Evolutionary conservation across 2,113 vertebrate species (phyloP).

Genomic region (Oncorhynchus masou): DNA sequence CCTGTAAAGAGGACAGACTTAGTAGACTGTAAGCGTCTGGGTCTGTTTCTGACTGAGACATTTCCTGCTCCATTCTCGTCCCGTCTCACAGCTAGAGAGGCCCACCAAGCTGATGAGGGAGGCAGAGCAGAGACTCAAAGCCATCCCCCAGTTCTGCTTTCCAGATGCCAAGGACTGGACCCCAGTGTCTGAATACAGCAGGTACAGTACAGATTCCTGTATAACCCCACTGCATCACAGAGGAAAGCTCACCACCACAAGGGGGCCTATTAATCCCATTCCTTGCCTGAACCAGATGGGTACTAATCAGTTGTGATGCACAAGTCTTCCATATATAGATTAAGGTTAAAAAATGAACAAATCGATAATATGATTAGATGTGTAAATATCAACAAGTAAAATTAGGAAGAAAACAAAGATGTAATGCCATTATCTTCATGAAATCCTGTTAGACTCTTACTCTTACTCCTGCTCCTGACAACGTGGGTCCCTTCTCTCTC

Average conservation of each 20-base stretch:
- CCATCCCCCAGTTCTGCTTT: slow-evolving; percentile 98
- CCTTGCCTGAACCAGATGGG: too few species aligned
- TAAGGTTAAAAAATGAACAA: too few species aligned
- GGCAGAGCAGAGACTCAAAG: slow-evolving; percentile 95
- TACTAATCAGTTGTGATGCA: too few species aligned
- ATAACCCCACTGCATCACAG: neutral
- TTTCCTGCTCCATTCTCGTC: neutral
- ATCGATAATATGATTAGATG: neutral
- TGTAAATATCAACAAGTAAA: neutral
- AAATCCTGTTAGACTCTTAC: neutral
- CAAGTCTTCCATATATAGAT: too few species aligned
- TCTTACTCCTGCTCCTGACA: neutral
- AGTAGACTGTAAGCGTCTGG: slow-evolving; percentile 19
- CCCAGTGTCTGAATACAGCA: slow-evolving; percentile 90
- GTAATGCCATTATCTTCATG: neutral
- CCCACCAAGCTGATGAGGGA: slow-evolving; percentile 97
- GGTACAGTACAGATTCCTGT: slow-evolving; percentile 67
- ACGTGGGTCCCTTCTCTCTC: neutral
- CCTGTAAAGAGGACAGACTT: slow-evolving; percentile 22
- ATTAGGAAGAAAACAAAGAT: neutral
- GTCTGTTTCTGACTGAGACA: slow-evolving; percentile 14
- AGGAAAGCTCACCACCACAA: too few species aligned
- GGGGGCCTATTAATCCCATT: too few species aligned
- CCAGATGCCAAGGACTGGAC: slow-evolving; percentile 98
- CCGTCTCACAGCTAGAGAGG: slow-evolving; percentile 84